Percentiles rank a stretch among this genome's conserved stretches.
Evolutionary conservation across 2,113 vertebrate genomes (phyloP).

Genomic region (Colossoma macropomum): DNA sequence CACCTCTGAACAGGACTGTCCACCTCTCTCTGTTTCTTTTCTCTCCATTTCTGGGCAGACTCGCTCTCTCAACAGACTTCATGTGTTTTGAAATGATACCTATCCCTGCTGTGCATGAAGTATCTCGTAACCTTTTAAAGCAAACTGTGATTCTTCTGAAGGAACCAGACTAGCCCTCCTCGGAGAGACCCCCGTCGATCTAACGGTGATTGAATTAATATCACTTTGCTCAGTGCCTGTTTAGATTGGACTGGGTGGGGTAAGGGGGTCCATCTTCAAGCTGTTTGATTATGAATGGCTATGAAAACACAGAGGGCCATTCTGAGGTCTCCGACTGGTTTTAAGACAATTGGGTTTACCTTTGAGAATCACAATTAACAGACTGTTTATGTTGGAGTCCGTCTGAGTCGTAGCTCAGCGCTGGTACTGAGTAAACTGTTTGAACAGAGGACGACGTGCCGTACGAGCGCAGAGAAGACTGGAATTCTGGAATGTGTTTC

Average conservation of each 20-base stretch:
- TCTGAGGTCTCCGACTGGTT: slow-evolving; percentile 46
- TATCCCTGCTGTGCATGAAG: slow-evolving; percentile 8
- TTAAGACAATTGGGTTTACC: slow-evolving; percentile 50
- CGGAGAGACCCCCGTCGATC: slow-evolving; percentile 24
- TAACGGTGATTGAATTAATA: slow-evolving; percentile 43
- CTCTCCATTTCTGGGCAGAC: not conserved
- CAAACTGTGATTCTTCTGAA: slow-evolving; percentile 39
- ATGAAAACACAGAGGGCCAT: slow-evolving; percentile 50
- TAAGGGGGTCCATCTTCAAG: slow-evolving; percentile 16
- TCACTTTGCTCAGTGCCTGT: slow-evolving; percentile 36
- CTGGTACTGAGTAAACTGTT: slow-evolving; percentile 38
- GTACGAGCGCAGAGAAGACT: not conserved
- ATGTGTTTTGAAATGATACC: slow-evolving; percentile 27
- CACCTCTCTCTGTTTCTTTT: not conserved
- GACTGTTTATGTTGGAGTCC: slow-evolving; percentile 62
- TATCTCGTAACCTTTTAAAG: slow-evolving; percentile 46
- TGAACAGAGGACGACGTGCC: slow-evolving; percentile 3
- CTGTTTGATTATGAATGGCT: slow-evolving; percentile 53
- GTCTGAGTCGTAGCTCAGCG: slow-evolving; percentile 19
- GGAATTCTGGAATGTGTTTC: slow-evolving; percentile 28
- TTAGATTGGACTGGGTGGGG: slow-evolving; percentile 47
- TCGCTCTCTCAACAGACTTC: slow-evolving; percentile 7
- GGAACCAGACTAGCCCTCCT: slow-evolving; percentile 17
- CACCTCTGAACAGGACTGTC: slow-evolving; percentile 23
- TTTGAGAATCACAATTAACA: slow-evolving; percentile 48